Evolutionary conservation across 2,113 vertebrate genomes (phyloP), one percentile per base, ranked within the genome.

Genomic region (Dasyurus viverrinus): DNA sequence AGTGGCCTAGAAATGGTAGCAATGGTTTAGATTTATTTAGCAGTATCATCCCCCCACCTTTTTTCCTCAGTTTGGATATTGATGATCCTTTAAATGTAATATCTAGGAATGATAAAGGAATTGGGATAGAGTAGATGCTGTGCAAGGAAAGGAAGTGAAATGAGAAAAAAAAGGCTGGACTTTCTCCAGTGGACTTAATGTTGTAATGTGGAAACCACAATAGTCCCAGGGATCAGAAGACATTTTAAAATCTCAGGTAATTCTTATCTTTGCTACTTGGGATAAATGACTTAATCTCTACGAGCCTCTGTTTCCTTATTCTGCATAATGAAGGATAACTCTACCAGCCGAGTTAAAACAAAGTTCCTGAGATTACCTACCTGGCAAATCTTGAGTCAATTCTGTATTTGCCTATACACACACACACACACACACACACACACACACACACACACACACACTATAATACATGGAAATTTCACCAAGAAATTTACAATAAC

Each of bases 141-240:
- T 50, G 25, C 36, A 7, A 0, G 54, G 55, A 89, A 91, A 12
- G 2, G 27, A 27, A 26, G 2, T 3, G 30, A 14, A 23, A 2
- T 2, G 0, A 0, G n/a, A 25, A 53, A 19, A 0, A 2, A 10
- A 90, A 68, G 5, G 9, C 24, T 93, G 6, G 8, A 53, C 0
- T 92, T 6, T 55, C 50, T 47, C 54, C 84, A 47, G 24, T 36
- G 0, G 23, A 19, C 0, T 9, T 19, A 23, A 42, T 42, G n/a
- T 84, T 84, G n/a, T 84, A 19, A 84, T 42, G 19, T 84, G 19
- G 68, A 84, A 42, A 84, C 16, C 1, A 22, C 16, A 42, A 84
- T 42, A 3, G 19, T 7, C 42, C n/a, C 22, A 16, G 68, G 8
- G n/a, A 52, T 42, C 36, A 42, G 19, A 84, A 84, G 30, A n/a